These are phyloP conservation scores for Polylopha cassiicola DNA, from an alignment of 2,888 invertebrate species.

Conservation along the genomic window DNA sequence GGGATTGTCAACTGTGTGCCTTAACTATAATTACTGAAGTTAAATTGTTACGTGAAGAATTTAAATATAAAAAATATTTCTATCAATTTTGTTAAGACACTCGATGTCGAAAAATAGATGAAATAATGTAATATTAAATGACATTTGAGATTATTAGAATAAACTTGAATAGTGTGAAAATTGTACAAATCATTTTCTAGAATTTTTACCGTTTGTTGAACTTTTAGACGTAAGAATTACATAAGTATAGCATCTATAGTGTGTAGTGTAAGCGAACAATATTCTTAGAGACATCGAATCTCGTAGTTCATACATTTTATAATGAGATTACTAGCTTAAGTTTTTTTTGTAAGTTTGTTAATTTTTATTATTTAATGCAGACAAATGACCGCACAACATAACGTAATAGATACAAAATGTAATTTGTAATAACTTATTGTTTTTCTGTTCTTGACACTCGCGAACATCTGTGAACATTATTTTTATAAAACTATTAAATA, in stretches of 20 bases:
- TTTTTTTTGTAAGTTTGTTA: slow-evolving; percentile 50
- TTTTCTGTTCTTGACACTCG: slow-evolving; percentile 50
- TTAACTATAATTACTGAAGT: slow-evolving; percentile 27
- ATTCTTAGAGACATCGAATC: slow-evolving; percentile 53
- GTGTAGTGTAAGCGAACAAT: slow-evolving; percentile 42
- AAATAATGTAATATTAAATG: slow-evolving; percentile 27
- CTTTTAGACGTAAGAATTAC: slow-evolving; percentile 34
- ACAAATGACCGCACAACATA: slow-evolving; percentile 51
- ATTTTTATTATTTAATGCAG: slow-evolving; percentile 57
- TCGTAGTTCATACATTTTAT: slow-evolving; percentile 55
- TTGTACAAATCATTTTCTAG: slow-evolving; percentile 54
- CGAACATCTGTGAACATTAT: slow-evolving; percentile 59
- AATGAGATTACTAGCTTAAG: slow-evolving; percentile 68
- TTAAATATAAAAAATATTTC: slow-evolving; percentile 4
- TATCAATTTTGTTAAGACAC: slow-evolving; percentile 7
- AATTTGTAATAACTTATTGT: slow-evolving; percentile 73
- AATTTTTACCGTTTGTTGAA: slow-evolving; percentile 64
- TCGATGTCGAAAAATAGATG: slow-evolving; percentile 7
- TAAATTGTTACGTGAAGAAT: slow-evolving; percentile 11
- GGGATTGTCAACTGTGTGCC: slow-evolving; percentile 41
- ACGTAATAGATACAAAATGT: slow-evolving; percentile 49
- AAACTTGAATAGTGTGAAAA: slow-evolving; percentile 48
- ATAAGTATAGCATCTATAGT: slow-evolving; percentile 26
- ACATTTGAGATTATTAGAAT: slow-evolving; percentile 61
- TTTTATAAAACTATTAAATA: slow-evolving; percentile 65